Base-by-base conservation (phyloP, 92 coral and sea anemone species). In the Epizoanthus scotinus region DNA sequence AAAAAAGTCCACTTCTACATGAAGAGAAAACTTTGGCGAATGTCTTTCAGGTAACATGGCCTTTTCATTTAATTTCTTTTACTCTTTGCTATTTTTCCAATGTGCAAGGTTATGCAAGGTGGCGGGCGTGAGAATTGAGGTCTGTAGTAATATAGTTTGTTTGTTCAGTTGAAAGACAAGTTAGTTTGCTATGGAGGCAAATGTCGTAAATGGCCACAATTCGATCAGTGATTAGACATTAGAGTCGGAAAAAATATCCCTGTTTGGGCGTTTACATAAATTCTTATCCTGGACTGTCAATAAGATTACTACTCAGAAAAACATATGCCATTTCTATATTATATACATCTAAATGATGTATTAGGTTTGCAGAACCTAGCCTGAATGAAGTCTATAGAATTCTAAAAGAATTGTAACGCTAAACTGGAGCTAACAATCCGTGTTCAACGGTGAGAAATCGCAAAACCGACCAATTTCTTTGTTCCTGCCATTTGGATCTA, bases 61-160 rank as follows among this genome's bases (percentile, higher is more conserved):
- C 52, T 44, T 8, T 44, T 19, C 21, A 25, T 71, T 54, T 29
- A 20, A 27, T 29, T 50, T 47, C 5, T 26, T 27, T 40, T 52
- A 9, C 36, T 42, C 5, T 24, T 21, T 44, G 22, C 49, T 19
- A 40, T 20, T 15, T 21, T 56, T 52, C n/a, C 20, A 56, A 73
- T 18, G 66, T 73, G 52, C 53, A 75, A 36, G 47, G 68, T 40
- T 58, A 58, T n/a, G 63, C 49, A 59, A 59, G 55, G 21, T 40
- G 42, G 54, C 81, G 15, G 17, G 52, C 52, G 67, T 59, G 67
- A 59, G 81, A 75, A 75, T 54, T 40, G 38, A 75, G 22, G 31
- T 8, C 34, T 58, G 8, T 4, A 10, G 34, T 56, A 75, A 58
- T 58, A 25, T 59, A 54, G 59, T 29, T 31, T 75, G 81, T 75